Evolutionary conservation across 2,888 invertebrate genomes (phyloP).

Genomic region (Osmoderma eremita): DNA sequence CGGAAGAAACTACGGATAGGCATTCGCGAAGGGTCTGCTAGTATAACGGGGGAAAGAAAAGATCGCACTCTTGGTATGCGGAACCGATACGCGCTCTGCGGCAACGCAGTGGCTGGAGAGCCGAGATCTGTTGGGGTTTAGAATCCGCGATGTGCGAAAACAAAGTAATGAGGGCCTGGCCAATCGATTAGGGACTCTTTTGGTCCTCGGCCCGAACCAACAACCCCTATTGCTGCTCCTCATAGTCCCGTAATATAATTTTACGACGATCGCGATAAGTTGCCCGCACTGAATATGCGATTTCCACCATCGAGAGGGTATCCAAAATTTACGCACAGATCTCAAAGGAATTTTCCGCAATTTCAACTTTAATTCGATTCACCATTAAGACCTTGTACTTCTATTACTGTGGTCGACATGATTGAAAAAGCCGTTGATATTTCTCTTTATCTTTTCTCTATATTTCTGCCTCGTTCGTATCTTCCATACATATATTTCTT

Average conservation of each 20-base stretch:
- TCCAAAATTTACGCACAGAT: slow-evolving; percentile 31
- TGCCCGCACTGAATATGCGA: slow-evolving; percentile 28
- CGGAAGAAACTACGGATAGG: no score
- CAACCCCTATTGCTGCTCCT: slow-evolving; percentile 28
- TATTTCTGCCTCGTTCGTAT: neutral
- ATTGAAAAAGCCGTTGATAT: slow-evolving; percentile 22
- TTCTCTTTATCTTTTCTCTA: slow-evolving; percentile 1
- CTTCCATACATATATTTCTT: neutral
- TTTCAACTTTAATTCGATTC: slow-evolving; percentile 9
- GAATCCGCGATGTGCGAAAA: slow-evolving; percentile 21
- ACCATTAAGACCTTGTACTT: slow-evolving; percentile 32
- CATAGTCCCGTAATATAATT: slow-evolving; percentile 24
- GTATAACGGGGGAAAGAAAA: no score
- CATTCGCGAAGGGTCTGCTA: no score
- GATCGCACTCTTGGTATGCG: neutral
- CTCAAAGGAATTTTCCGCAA: slow-evolving; percentile 15
- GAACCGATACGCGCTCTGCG: slow-evolving; percentile 1
- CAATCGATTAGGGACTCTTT: slow-evolving; percentile 33
- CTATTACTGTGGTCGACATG: slow-evolving; percentile 2
- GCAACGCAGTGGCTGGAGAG: neutral
- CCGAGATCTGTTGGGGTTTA: neutral
- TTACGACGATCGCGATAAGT: slow-evolving; percentile 30
- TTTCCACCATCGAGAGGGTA: slow-evolving; percentile 8
- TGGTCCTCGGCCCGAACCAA: slow-evolving; percentile 27
- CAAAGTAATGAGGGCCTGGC: slow-evolving; percentile 26